phyloP scores from a whole-genome alignment of 2,113 vertebrate genomes.

The Alectura lathami region DNA sequence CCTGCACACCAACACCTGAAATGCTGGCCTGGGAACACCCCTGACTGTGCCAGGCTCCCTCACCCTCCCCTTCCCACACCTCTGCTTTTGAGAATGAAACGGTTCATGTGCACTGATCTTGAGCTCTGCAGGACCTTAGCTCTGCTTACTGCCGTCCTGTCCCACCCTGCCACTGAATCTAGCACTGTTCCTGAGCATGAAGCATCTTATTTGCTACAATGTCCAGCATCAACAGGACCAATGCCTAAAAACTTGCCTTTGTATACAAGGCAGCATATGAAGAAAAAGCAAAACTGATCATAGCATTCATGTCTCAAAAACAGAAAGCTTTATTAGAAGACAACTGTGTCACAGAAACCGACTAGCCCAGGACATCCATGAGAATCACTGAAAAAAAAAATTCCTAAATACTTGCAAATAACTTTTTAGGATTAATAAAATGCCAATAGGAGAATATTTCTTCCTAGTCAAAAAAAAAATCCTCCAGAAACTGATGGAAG shows the following conservation, averaged over 20 bases:
- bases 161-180: background rate
- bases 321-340: background rate
- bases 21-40: background rate
- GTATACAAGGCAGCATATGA: background rate
- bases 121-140: background rate
- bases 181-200: background rate
- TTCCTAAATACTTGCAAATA: background rate
- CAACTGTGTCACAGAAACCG: rapidly evolving
- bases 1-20: background rate
- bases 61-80: background rate
- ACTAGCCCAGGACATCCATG: rapidly evolving
- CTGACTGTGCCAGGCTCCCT: background rate
- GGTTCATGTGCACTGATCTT: background rate
- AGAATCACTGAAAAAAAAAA: background rate
- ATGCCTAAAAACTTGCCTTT: background rate
- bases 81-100: rapidly evolving
- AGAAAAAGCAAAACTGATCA: background rate
- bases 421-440: background rate
- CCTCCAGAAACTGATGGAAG: background rate
- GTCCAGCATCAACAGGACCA: background rate
- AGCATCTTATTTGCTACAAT: rapidly evolving
- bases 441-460: background rate
- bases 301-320: rapidly evolving
- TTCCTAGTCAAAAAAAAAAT: background rate
- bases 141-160: background rate